Conservation (phyloP, 2,797 vertebrate genomes). For the Anisognathus igniventris region DNA sequence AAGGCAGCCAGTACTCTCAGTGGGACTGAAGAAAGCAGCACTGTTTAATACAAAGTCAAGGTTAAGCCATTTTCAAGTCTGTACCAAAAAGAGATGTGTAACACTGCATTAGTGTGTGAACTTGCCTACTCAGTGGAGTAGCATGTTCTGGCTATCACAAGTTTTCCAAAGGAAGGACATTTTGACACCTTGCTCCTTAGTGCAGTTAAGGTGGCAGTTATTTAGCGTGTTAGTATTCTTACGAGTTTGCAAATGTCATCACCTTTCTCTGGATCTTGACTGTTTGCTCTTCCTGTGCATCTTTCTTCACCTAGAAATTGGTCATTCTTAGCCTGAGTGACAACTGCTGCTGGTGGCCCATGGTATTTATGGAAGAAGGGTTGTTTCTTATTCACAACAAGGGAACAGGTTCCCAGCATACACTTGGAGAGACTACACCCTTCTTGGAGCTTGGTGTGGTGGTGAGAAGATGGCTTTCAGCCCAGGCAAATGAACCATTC, state of each 20-base stretch:
- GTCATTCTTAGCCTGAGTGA: not conserved
- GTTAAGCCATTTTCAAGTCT: not conserved
- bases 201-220: not conserved
- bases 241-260: not conserved
- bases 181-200: not conserved
- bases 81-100: not conserved
- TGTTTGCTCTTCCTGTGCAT: not conserved
- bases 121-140: not conserved
- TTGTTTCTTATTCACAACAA: not conserved
- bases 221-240: not conserved
- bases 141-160: not conserved
- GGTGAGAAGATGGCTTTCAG: not conserved
- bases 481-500: not conserved
- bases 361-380: not conserved
- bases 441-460: not conserved
- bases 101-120: not conserved
- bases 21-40: not conserved
- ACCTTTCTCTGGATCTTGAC: not conserved
- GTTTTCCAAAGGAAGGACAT: not conserved
- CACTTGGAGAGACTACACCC: not conserved
- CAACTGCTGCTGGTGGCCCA: not conserved
- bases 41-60: not conserved
- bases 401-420: not conserved
- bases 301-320: not conserved
- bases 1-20: not conserved